Conservation (phyloP, 2,888 invertebrate species). For the Steinernema scapterisci region DNA sequence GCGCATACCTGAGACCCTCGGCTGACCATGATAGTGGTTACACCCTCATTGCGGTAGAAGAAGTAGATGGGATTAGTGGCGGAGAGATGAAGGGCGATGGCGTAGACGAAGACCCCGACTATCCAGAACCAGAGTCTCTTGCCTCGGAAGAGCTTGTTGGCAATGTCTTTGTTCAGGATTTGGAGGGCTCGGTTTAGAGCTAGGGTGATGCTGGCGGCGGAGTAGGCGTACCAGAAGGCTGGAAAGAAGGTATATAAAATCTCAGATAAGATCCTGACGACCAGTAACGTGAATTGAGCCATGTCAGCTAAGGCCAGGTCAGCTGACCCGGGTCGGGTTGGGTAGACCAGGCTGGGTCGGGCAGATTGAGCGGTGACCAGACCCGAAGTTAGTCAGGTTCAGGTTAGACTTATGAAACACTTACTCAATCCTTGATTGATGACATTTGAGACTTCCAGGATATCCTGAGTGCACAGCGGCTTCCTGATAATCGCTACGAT, state of each 20-base stretch:
- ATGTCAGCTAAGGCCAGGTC: no score
- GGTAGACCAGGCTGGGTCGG: no score
- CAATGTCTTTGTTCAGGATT: conserved; percentile 3
- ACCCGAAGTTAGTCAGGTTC: no score
- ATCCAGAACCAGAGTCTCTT: neutral
- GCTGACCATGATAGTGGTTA: neutral
- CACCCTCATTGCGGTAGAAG: neutral
- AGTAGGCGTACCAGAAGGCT: conserved; percentile 24
- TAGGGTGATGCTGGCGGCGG: neutral
- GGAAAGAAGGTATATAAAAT: neutral
- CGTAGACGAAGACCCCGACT: neutral
- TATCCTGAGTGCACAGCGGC: neutral
- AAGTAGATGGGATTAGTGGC: conserved; percentile 3
- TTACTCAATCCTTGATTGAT: conserved; percentile 21
- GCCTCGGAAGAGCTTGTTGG: neutral
- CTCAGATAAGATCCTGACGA: no score
- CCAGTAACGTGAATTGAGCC: no score
- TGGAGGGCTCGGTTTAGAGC: neutral
- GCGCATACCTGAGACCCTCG: neutral
- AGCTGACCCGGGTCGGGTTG: no score
- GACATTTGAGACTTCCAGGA: neutral
- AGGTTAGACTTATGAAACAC: no score
- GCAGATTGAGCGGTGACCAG: no score
- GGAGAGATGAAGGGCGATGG: neutral
- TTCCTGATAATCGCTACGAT: neutral